phyloP scores from a whole-genome alignment of 2,797 vertebrate species.

The Rhadinocentrus ornatus region DNA sequence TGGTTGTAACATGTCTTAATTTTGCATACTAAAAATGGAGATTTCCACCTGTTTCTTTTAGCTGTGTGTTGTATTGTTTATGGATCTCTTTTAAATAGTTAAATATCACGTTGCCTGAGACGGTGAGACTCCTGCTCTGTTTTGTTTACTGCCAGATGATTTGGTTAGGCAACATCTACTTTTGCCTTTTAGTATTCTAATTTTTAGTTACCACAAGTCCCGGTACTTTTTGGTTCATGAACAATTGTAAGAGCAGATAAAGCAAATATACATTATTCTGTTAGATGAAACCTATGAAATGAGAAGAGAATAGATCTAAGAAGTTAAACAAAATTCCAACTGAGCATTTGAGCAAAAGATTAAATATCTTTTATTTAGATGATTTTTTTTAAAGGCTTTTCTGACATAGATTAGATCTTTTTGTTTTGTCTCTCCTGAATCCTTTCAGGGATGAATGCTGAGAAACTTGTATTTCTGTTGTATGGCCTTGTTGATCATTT shows the following conservation, averaged over 20 bases:
- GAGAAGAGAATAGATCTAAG: too few relatives aligned
- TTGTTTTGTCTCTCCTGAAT: conserved; percentile 50
- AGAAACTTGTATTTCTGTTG: background rate
- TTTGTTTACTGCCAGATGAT: background rate
- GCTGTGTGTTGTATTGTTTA: background rate
- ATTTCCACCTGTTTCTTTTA: background rate
- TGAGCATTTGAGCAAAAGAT: background rate
- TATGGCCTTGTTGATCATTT: background rate
- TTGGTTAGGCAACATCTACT: background rate
- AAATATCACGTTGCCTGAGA: background rate
- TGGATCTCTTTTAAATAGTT: background rate
- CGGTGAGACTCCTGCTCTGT: background rate
- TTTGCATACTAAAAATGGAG: background rate
- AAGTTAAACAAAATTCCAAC: too few relatives aligned
- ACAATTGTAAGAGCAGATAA: background rate
- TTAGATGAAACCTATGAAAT: background rate
- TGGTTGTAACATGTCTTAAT: background rate
- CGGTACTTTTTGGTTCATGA: background rate
- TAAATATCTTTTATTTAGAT: conserved; percentile 7
- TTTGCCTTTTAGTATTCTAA: background rate
- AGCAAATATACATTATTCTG: background rate
- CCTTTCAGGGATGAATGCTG: conserved; percentile 22
- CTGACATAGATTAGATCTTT: conserved; percentile 33
- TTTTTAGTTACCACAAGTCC: background rate
- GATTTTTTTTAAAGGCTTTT: conserved; percentile 16